Evolutionary conservation across 1,140 invertebrate species (phyloP), one percentile per base, ranked within the genome.

Genomic region (Hesperophylax magnus): DNA sequence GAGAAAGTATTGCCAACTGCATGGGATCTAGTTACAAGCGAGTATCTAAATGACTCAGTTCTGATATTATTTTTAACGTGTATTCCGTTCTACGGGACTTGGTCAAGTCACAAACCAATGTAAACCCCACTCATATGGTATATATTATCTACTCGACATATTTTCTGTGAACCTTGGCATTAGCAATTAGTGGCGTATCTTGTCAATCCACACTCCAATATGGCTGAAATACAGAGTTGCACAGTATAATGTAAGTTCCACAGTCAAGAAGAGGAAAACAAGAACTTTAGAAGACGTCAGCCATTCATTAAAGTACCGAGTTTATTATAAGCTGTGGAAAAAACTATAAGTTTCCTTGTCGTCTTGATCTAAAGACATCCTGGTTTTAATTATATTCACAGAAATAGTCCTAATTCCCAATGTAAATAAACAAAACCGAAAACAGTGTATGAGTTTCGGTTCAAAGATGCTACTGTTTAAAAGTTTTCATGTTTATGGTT

Each of bases 131-230:
- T 39, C 58, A 14, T 20, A 14, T 61, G 18, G 20, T 22, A 31
- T 34, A 67, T 34, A 39, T 5, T 34, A 47, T 47, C 39, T 47
- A 47, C 39, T 14, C 11, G 39, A 47, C 39, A 47, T 47, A 14
- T 47, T 67, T 31, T 31, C 34, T 31, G 34, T 67, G 63, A 67
- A 67, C 63, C 63, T n/a, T 67, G 63, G 39, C 63, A 67, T 67
- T 67, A 67, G 27, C 17, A 24, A 47, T 47, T 47, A 47, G 39
- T 47, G 39, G 63, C 9, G 17, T 39, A 22, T n/a, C 63, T 14
- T 17, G 63, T 67, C 63, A 67, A 31, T 67, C 63, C 22, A 17
- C 63, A 39, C 63, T 67, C 31, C n/a, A 67, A 22, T 39, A 67
- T 67, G 24, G 31, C 63, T 39, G 39, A 47, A 47, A 47, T 47